A percentile compares a stretch with the other conserved stretches of the same genome.
Evolutionary conservation across 92 coral and sea anemone species (phyloP).

Genomic region (Heteractis magnifica): DNA sequence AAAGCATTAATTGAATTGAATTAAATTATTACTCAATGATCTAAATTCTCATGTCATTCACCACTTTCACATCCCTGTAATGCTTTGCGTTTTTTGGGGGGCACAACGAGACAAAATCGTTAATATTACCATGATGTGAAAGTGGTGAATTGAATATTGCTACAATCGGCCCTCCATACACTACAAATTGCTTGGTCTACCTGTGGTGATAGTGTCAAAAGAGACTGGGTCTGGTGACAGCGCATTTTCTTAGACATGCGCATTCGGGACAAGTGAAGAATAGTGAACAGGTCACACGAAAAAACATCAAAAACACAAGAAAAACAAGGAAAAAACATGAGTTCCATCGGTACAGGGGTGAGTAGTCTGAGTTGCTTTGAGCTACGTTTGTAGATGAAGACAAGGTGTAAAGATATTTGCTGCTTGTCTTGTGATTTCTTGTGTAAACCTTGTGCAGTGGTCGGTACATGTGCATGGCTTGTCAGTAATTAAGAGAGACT

Average conservation of each 20-base stretch:
- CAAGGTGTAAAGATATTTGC: background rate
- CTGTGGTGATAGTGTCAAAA: background rate
- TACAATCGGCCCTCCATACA: too few species aligned
- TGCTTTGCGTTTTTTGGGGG: too few species aligned
- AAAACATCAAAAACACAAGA: background rate
- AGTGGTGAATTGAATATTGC: too few species aligned
- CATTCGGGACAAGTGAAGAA: background rate
- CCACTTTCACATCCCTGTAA: too few species aligned
- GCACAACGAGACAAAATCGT: too few species aligned
- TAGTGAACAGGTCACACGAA: background rate
- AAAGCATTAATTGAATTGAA: too few species aligned
- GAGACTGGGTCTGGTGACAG: background rate
- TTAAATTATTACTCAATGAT: too few species aligned
- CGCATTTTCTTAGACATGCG: background rate
- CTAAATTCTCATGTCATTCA: too few species aligned
- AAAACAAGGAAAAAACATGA: conserved; percentile 49
- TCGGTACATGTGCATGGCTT: background rate
- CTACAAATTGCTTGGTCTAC: background rate
- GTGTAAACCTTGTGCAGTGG: background rate
- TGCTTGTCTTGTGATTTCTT: background rate
- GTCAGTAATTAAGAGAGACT: too few species aligned
- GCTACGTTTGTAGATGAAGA: background rate
- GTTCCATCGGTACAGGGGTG: conserved; percentile 99
- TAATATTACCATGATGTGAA: background rate
- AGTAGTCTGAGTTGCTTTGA: conserved; percentile 23